A percentile compares a stretch with the other conserved stretches of the same genome.
Evolutionary conservation across 2,113 vertebrate genomes (phyloP).

Genomic region (Cettia cetti): DNA sequence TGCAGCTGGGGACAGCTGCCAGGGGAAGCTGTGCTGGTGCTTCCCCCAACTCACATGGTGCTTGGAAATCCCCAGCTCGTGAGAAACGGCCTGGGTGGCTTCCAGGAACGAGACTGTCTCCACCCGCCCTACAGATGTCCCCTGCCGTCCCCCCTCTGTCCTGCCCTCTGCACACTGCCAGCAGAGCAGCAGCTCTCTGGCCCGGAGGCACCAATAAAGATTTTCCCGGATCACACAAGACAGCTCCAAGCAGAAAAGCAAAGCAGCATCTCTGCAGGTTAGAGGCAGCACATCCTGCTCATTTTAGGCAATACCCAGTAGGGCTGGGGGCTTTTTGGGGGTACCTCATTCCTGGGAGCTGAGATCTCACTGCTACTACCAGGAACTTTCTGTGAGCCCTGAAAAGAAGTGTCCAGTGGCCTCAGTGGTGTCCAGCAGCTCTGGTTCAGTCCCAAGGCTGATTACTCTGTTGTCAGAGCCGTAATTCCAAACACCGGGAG

Average conservation of each 20-base stretch:
- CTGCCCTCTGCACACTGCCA: background rate
- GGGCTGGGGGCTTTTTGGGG: background rate
- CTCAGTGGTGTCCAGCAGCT: background rate
- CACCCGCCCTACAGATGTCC: background rate
- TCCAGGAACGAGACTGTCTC: accelerated
- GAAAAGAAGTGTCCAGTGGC: background rate
- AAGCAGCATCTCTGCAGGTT: background rate
- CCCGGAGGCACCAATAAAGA: background rate
- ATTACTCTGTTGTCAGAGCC: background rate
- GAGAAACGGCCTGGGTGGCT: accelerated
- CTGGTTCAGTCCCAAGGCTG: background rate
- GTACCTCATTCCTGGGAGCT: constrained; percentile 12
- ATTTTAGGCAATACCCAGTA: background rate
- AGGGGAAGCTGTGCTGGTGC: background rate
- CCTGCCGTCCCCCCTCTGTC: background rate
- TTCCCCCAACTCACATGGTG: background rate
- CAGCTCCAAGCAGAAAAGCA: background rate
- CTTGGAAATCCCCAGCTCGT: background rate
- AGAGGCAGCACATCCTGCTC: background rate
- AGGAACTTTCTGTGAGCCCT: background rate
- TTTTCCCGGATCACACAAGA: background rate
- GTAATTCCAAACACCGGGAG: background rate
- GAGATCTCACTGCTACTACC: background rate
- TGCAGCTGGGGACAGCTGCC: background rate
- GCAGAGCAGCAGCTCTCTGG: background rate